Evolutionary conservation across 2,113 vertebrate species (phyloP), one percentile per base, ranked within the genome.

Genomic region (Thunnus thynnus): DNA sequence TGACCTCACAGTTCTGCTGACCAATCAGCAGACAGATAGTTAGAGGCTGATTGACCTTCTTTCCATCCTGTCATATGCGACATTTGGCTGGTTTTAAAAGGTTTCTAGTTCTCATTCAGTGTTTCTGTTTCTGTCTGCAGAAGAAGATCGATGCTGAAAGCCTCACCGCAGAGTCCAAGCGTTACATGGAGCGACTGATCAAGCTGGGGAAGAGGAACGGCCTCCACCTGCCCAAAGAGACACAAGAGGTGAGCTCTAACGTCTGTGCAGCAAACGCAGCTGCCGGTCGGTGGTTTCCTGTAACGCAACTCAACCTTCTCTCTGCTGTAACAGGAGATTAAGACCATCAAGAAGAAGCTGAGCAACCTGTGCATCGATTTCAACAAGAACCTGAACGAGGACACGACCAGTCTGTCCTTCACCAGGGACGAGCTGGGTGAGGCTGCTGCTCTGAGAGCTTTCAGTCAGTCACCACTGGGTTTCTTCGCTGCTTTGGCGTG

Each of bases 331-430:
- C 83, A 99, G 98, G 96, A 97, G 95, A 97, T 99, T 91, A 99
- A 97, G 92, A 93, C 56, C 32, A 99, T 99, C 85, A 99, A 99
- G 95, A 99, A 99, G 78, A 95, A 95, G 83, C 92, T 99, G 85
- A 99, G 98, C 1, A 93, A 95, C 20, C 93, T 99, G 18, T 96
- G 96, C 94, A 99, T 99, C 5, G 98, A 99, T 86, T 99, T 99
- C 95, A 98, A 96, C 94, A 98, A 98, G 92, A 97, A 99, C 93
- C 93, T 99, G 84, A 99, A 99, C 0, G 98, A 99, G 55, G 98
- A 99, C 86, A 97, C 96, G 0, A 99, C 97, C 62, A 96, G 91
- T 78, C 87, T 99, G 89, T 89, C 89, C 14, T 98, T 99, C 90
- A 96, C 89, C 0, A 90, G 89, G 2, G 97, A 98, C 54, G 95